Evolutionary conservation across 2,888 invertebrate species (phyloP).

Genomic region (Amiota communis): DNA sequence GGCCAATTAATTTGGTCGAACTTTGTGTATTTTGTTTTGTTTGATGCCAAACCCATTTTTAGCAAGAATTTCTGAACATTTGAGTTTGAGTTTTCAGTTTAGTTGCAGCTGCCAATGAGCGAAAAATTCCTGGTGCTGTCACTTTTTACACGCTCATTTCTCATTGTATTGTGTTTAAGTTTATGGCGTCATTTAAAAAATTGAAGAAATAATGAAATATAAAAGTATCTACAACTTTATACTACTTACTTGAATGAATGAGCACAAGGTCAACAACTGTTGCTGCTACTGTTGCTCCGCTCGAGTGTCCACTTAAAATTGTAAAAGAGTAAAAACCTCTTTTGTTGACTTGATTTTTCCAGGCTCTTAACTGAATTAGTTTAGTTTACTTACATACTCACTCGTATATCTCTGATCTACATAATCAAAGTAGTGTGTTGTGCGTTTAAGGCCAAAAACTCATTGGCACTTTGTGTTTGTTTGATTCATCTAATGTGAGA

Average conservation of each 20-base stretch:
- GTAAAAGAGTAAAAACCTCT: constrained; percentile 8
- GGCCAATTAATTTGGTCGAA: constrained; percentile 9
- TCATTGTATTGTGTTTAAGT: constrained; percentile 25
- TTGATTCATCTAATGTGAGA: too few relatives aligned
- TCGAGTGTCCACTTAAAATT: neutral
- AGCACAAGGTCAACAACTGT: constrained; percentile 32
- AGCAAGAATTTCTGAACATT: constrained; percentile 20
- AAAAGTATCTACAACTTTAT: constrained; percentile 1
- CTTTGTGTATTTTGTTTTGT: neutral
- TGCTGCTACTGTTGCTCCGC: neutral
- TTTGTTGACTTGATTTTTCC: neutral
- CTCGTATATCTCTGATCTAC: too few relatives aligned
- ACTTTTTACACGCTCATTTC: constrained; percentile 20
- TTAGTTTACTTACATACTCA: too few relatives aligned
- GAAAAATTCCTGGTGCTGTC: constrained; percentile 15
- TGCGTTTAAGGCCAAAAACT: neutral
- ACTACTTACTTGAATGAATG: constrained; percentile 5
- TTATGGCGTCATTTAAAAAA: constrained; percentile 1
- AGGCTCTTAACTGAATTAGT: neutral
- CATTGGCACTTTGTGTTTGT: too few relatives aligned
- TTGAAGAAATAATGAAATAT: neutral
- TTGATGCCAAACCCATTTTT: constrained; percentile 27
- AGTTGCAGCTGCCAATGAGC: constrained; percentile 21
- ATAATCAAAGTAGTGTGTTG: too few relatives aligned
- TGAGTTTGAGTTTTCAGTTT: neutral